Percentiles rank a stretch among this genome's conserved stretches.
Conservation (phyloP, 2,797 vertebrate genomes). For the Brachyrhaphis roseni region DNA sequence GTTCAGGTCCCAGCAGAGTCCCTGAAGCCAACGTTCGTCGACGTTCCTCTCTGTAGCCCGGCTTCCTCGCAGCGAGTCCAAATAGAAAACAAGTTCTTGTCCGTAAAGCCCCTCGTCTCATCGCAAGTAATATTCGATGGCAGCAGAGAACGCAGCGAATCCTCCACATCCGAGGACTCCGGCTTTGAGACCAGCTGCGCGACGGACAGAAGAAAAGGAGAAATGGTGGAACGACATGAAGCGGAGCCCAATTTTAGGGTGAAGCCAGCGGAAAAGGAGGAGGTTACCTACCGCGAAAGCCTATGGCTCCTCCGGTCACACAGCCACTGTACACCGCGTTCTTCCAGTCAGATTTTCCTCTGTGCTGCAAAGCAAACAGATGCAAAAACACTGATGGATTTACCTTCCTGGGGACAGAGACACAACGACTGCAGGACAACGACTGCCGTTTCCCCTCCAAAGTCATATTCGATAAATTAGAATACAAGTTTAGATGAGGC, state of each 20-base stretch:
- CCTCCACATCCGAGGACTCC: constrained; percentile 94
- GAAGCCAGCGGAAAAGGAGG: not conserved
- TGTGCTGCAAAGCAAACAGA: constrained; percentile 81
- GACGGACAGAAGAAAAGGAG: constrained; percentile 5
- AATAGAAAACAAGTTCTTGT: constrained; percentile 14
- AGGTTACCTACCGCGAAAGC: constrained; percentile 87
- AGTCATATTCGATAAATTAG: not conserved
- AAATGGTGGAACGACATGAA: not conserved
- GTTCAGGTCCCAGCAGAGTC: not conserved
- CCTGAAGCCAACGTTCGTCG: not conserved
- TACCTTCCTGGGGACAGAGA: accelerated
- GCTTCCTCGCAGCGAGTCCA: constrained; percentile 13
- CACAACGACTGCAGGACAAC: not conserved
- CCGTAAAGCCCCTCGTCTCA: constrained; percentile 64
- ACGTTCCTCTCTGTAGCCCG: constrained; percentile 9
- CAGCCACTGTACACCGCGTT: constrained; percentile 96
- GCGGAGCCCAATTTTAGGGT: not conserved
- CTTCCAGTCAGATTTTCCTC: constrained; percentile 96
- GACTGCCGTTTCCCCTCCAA: not conserved
- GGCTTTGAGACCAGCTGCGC: constrained; percentile 91
- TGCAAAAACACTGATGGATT: not conserved
- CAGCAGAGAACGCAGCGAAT: constrained; percentile 96
- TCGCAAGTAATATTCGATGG: constrained; percentile 94
- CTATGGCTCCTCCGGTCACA: constrained; percentile 94
- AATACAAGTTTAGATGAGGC: no score